A percentile compares a stretch with the other conserved stretches of the same genome.
These are phyloP conservation scores for Marronus borbonicus DNA, from an alignment of 2,888 invertebrate species.

Conservation along the genomic window DNA sequence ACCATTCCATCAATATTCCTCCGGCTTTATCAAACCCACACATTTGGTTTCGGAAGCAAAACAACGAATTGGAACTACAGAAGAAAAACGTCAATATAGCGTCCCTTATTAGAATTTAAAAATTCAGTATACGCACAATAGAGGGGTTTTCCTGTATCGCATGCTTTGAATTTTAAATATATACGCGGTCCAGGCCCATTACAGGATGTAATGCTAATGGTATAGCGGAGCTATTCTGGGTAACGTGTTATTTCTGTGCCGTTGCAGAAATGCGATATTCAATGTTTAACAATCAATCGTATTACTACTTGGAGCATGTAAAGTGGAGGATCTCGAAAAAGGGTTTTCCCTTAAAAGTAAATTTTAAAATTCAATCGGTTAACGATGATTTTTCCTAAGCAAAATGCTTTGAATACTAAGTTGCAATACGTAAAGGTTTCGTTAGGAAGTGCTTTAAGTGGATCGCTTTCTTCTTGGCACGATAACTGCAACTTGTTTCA, in stretches of 20 bases:
- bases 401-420: too few species aligned
- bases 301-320: background rate
- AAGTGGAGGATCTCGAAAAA: background rate
- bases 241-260: conserved; percentile 33
- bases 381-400: background rate
- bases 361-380: conserved; percentile 15
- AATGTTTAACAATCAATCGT: conserved; percentile 24
- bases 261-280: conserved; percentile 19
- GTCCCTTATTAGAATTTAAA: conserved; percentile 35
- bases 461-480: background rate
- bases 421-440: too few species aligned
- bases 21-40: background rate
- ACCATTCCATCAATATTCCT: background rate
- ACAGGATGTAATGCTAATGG: conserved; percentile 35
- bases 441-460: background rate
- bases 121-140: conserved; percentile 33
- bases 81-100: conserved; percentile 3
- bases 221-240: conserved; percentile 21
- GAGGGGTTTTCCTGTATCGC: conserved; percentile 21
- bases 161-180: conserved; percentile 32
- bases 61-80: conserved; percentile 23
- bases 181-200: conserved; percentile 9
- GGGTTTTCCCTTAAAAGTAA: background rate
- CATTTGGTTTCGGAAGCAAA: background rate
- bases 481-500: too few species aligned